Base-by-base conservation (phyloP, 2,113 vertebrate species). In the Notothenia coriiceps region DNA sequence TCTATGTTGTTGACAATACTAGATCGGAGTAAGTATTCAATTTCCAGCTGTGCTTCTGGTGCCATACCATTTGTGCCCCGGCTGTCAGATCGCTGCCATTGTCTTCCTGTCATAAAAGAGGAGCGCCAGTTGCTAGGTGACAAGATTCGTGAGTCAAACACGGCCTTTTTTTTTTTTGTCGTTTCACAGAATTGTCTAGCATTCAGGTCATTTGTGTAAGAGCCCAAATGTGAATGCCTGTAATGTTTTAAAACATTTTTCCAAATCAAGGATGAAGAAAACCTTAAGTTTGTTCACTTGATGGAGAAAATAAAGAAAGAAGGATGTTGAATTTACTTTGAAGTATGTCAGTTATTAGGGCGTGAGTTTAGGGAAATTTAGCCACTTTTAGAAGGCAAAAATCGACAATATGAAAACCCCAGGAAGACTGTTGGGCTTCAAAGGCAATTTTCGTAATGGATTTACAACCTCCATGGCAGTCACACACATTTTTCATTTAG, bases 71-170 rank as follows among this genome's bases (percentile, higher is more conserved):
- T 86, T 88, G 52, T 71, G 70, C 22, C 78, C 52, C 0, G 17
- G 71, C 75, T 89, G 89, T 84, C 82, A 77, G 66, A 70, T 82
- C 35, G 25, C 74, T 85, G 79, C 84, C 79, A 88, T 87, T 83
- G 79, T 84, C 86, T 83, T 79, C 61, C 12, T 83, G 57, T 86
- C 76, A 76, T 83, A 84, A 84, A 87, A 70, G 43, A 84, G 82
- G 84, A 71, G 70, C 82, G 69, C 70, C 85, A 83, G 93, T 94
- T 95, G 94, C 94, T 94, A 94, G 91, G 94, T 90, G 85, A 95
- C 93, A 83, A 88, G 72, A 85, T 82, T 69, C 60, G 71, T 33
- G 44, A 87, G 79, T 76, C 73, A 83, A 91, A 75, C 56, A 69
- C 62, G 80, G 65, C 59, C 6, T 33, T 51, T 65, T 40, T 70